Percentiles rank a stretch among this genome's conserved stretches.
Evolutionary conservation across 1,140 invertebrate species (phyloP).

Genomic region (Bicyclus anynana): DNA sequence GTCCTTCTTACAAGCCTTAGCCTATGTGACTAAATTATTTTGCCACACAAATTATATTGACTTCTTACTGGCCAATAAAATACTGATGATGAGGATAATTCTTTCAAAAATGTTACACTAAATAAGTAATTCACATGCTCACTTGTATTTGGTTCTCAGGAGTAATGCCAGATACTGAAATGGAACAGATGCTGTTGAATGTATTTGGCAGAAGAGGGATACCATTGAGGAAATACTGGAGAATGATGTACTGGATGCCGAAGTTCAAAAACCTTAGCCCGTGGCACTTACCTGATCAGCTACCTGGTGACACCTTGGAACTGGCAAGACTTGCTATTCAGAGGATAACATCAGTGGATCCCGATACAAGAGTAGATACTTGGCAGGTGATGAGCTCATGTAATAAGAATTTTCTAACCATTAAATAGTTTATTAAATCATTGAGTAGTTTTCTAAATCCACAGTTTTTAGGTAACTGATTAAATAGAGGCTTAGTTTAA

Average conservation of each 20-base stretch:
- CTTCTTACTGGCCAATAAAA: too few relatives aligned
- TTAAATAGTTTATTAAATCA: too few relatives aligned
- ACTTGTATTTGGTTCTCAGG: conserved; percentile 69
- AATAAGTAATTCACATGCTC: not conserved
- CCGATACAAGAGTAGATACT: conserved; percentile 83
- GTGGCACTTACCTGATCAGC: conserved; percentile 87
- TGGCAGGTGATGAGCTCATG: conserved; percentile 78
- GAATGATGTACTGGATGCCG: conserved; percentile 99
- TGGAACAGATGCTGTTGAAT: conserved; percentile 88
- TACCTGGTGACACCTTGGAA: conserved; percentile 86
- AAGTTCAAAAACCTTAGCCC: conserved; percentile 96
- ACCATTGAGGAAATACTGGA: conserved; percentile 89
- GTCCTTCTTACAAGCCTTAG: too few relatives aligned
- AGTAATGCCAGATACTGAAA: conserved; percentile 94
- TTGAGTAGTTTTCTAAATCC: too few relatives aligned
- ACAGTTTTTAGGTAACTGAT: too few relatives aligned
- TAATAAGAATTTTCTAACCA: not conserved
- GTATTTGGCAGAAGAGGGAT: conserved; percentile 89
- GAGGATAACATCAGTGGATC: conserved; percentile 92
- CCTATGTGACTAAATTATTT: too few relatives aligned
- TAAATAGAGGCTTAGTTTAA: too few relatives aligned
- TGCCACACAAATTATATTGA: too few relatives aligned
- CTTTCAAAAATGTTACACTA: too few relatives aligned
- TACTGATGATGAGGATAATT: too few relatives aligned
- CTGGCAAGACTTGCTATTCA: conserved; percentile 91